Percentiles rank a stretch among this genome's conserved stretches.
These are phyloP conservation scores for Agapornis roseicollis DNA, from an alignment of 2,113 vertebrate species.

Conservation along the genomic window DNA sequence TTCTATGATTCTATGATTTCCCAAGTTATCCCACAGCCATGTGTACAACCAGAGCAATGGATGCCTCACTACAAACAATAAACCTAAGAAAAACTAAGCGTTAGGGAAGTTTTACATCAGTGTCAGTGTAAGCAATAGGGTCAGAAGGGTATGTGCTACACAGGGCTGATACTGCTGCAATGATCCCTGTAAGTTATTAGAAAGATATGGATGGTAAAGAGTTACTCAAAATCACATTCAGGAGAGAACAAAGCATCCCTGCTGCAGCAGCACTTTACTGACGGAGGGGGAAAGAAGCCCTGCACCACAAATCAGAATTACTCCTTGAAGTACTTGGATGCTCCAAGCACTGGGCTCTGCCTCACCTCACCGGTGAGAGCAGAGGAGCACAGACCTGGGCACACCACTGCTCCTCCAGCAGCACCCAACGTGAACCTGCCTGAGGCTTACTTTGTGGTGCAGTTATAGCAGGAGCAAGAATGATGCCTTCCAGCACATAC, in stretches of 20 bases:
- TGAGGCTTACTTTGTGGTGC: neutral
- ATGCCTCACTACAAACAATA: neutral
- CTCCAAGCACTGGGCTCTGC: neutral
- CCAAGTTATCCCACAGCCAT: neutral
- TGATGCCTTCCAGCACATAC: neutral
- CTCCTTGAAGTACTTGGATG: neutral
- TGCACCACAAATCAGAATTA: neutral
- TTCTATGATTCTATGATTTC: neutral
- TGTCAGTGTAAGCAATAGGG: neutral
- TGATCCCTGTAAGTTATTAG: fast-evolving
- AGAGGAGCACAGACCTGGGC: neutral
- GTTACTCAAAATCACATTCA: neutral
- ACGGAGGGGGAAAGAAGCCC: neutral
- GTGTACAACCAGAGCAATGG: fast-evolving
- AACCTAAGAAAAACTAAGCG: neutral
- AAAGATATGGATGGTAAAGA: neutral
- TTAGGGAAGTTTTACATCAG: fast-evolving
- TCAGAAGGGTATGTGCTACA: neutral
- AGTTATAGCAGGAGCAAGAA: neutral
- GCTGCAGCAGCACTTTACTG: neutral
- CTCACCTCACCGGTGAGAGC: neutral
- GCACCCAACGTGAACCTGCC: neutral
- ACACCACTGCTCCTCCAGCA: neutral
- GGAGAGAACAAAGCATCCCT: neutral
- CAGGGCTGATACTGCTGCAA: neutral